A percentile compares a stretch with the other conserved stretches of the same genome.
phyloP scores from a whole-genome alignment of 1,140 invertebrate species.

The Heliconius congener region DNA sequence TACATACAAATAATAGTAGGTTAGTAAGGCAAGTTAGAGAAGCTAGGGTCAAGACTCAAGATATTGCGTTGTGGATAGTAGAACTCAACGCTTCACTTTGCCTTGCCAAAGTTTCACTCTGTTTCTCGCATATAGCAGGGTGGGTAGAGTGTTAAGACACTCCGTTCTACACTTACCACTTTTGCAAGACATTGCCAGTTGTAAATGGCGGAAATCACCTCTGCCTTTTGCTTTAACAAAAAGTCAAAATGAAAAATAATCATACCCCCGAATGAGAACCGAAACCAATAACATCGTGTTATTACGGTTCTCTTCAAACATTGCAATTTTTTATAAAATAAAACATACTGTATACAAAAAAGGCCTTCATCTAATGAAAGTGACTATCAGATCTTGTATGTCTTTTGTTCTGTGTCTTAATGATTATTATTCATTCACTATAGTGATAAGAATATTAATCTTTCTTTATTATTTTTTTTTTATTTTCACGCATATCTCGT shows the following conservation, averaged over 20 bases:
- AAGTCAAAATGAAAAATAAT: too few relatives aligned
- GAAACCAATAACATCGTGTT: neutral
- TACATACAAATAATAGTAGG: too few relatives aligned
- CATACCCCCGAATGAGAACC: neutral
- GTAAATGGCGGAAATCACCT: too few relatives aligned
- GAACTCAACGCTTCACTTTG: neutral
- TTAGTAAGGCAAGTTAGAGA: too few relatives aligned
- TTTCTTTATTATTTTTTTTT: neutral
- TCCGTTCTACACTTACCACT: too few relatives aligned
- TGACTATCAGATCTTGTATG: slow-evolving; percentile 12
- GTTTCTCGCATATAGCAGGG: too few relatives aligned
- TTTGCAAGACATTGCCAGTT: too few relatives aligned
- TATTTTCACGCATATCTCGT: neutral
- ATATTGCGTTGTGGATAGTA: neutral
- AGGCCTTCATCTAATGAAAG: slow-evolving; percentile 34
- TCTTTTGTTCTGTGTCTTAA: slow-evolving; percentile 1
- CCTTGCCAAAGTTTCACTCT: too few relatives aligned
- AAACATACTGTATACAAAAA: slow-evolving; percentile 28
- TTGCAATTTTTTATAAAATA: neutral
- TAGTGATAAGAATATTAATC: neutral
- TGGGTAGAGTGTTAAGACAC: too few relatives aligned
- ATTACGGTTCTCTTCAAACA: neutral
- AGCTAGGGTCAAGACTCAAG: too few relatives aligned
- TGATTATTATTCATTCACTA: neutral
- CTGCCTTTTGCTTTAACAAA: too few relatives aligned